Evolutionary conservation across 2,888 invertebrate genomes (phyloP).

Genomic region (Megastigmus dorsalis): DNA sequence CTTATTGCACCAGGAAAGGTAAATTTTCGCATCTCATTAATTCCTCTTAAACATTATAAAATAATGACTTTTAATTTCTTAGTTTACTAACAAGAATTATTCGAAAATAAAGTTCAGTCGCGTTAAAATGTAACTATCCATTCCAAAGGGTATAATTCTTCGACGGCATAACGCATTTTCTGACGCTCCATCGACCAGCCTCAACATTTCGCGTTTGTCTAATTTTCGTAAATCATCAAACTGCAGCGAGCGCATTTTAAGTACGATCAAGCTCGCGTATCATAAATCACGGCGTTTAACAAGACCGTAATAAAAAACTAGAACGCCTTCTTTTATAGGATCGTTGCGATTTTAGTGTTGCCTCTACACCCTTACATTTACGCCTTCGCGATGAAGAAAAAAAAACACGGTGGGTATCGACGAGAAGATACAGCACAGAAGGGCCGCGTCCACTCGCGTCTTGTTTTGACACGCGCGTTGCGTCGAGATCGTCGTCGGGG

Average conservation of each 20-base stretch:
- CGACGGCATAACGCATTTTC: too few species aligned
- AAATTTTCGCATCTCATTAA: too few species aligned
- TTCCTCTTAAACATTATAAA: too few species aligned
- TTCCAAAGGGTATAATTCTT: too few species aligned
- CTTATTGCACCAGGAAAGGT: too few species aligned
- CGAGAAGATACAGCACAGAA: background rate
- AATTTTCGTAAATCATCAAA: background rate
- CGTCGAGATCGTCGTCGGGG: background rate
- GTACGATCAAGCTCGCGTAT: background rate
- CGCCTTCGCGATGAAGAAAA: background rate
- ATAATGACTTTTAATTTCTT: too few species aligned
- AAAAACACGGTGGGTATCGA: background rate
- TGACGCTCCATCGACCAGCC: too few species aligned
- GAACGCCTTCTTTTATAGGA: slow-evolving; percentile 23
- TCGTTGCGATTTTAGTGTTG: background rate
- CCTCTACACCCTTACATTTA: too few species aligned
- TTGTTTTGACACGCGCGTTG: slow-evolving; percentile 27
- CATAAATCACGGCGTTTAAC: slow-evolving; percentile 20
- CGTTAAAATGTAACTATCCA: too few species aligned
- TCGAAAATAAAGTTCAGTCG: too few species aligned
- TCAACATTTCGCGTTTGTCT: background rate
- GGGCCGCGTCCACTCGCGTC: background rate
- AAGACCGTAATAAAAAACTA: slow-evolving; percentile 3
- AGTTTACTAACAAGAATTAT: too few species aligned
- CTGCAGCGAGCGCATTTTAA: background rate